Base-by-base conservation (phyloP, 2,113 vertebrate genomes). In the Otocyon megalotis region DNA sequence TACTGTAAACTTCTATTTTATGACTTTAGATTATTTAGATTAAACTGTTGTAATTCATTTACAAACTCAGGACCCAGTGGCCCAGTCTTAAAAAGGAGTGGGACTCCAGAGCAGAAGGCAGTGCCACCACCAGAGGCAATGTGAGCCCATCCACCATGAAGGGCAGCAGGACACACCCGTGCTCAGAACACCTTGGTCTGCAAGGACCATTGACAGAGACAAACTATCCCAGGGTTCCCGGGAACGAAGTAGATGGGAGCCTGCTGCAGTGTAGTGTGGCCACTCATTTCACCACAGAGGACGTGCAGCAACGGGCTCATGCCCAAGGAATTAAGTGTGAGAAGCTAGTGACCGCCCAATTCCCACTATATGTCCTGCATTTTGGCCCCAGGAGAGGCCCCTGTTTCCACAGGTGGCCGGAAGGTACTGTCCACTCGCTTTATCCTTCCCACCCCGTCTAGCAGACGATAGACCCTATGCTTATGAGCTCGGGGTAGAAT, bases 401-500 rank as follows among this genome's bases (percentile, higher is more conserved):
- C 22, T 19, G 7, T 26, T 28, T 20, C 71, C 30, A 17, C 2
- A 3, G 2, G 32, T 24, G 82, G 37, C 62, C 32, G 12, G 53
- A 20, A 0, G 10, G 62, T 3, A 53, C 20, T 2, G 4, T 10
- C 14, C 22, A 11, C 5, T 8, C 24, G 0, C 35, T 35, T 4
- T 14, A 3, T 8, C 69, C 54, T 26, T 19, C 22, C 43, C 26
- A 6, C 24, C 16, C 22, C 22, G 4, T 2, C 0, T 26, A 58
- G 26, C 65, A 71, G 63, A 12, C 58, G 12, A 54, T 4, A 63
- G 43, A 30, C 1, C 20, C 84, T 20, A 9, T 5, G 8, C 2
- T 48, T 63, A 6, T 24, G 30, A 8, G 11, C 7, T 19, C 50
- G 0, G 65, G 48, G 65, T 19, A 13, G 30, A 8, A 50, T 16